Base-by-base conservation (phyloP, 2,113 vertebrate species). In the Ageneiosus marmoratus region DNA sequence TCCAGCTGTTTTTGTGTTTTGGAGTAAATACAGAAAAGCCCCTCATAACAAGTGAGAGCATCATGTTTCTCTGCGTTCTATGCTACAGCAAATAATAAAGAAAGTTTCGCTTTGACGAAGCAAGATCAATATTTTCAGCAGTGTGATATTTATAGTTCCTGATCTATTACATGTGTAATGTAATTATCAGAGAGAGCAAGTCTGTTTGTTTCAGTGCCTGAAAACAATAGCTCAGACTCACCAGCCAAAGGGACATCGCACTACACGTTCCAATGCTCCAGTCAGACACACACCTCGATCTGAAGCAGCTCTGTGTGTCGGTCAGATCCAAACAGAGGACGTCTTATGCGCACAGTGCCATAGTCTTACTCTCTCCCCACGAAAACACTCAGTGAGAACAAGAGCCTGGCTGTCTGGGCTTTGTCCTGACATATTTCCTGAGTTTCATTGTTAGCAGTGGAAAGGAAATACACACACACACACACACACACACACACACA, bases 391-490 rank as follows among this genome's bases (percentile, higher is more conserved):
- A 87, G 73, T 75, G 82, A 56, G 82, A 83, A 82, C 82, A 65
- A 83, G 75, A 82, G 85, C 44, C 87, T 79, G 82, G 77, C 41
- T 53, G 84, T 83, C 87, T 78, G 81, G 80, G 75, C 84, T 89
- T 88, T 88, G 85, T 89, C 83, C 85, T 84, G 82, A 86, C 86
- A 89, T 87, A 89, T 90, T 90, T 89, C 88, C 89, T 89, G 87
- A 83, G 84, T 83, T 87, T 58, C 84, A 89, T 89, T 89, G 87
- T 88, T 85, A 79, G 46, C 72, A 56, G 62, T 85, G 84, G 81
- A 88, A 77, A 87, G 81, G 84, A 88, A 87, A 88, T 69, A 70
- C 81, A 80, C 85, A 83, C 79, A 80, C 53, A 85, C 78, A 84
- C 48, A 53, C 81, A 53, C 41, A 7, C 34, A 74, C 41, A 73